Percentiles rank a stretch among this genome's conserved stretches.
Conservation (phyloP, 1,140 invertebrate species). For the Pachyrhynchus sulphureomaculatus region DNA sequence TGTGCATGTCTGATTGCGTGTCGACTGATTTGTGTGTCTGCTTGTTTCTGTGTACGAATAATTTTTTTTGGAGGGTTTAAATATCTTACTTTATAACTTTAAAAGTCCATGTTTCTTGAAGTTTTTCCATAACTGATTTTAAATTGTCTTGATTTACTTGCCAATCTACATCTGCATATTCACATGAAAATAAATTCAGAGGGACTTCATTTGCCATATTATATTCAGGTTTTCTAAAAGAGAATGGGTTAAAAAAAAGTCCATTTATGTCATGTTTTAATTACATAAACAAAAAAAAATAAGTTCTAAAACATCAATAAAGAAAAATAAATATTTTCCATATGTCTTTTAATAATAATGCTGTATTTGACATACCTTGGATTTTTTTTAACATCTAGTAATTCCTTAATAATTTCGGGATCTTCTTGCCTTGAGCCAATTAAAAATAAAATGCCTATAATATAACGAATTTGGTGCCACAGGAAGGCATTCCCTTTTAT, state of each 20-base stretch:
- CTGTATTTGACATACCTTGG: slow-evolving; percentile 57
- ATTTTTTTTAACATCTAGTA: slow-evolving; percentile 78
- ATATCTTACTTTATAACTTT: slow-evolving; percentile 69
- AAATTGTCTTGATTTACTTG: slow-evolving; percentile 64
- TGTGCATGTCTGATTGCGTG: no score
- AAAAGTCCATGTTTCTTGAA: slow-evolving; percentile 76
- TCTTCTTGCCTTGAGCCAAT: slow-evolving; percentile 79
- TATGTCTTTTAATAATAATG: slow-evolving; percentile 2
- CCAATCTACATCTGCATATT: slow-evolving; percentile 59
- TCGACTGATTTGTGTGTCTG: no score
- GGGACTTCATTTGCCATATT: slow-evolving; percentile 86
- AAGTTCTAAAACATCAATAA: no score
- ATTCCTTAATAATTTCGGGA: slow-evolving; percentile 70
- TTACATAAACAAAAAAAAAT: no score
- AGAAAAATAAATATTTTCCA: background rate
- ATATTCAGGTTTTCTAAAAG: slow-evolving; percentile 90
- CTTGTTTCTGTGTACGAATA: no score
- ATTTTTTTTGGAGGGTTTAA: no score
- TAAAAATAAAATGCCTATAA: slow-evolving; percentile 87
- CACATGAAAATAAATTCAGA: slow-evolving; percentile 80
- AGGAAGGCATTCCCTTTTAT: slow-evolving; percentile 90
- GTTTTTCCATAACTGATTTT: slow-evolving; percentile 59
- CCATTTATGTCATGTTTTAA: no score
- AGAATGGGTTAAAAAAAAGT: no score
- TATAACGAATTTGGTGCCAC: slow-evolving; percentile 98